Percentiles rank a stretch among this genome's conserved stretches.
Evolutionary conservation across 2,888 invertebrate genomes (phyloP).

Genomic region (Pyralis farinalis): DNA sequence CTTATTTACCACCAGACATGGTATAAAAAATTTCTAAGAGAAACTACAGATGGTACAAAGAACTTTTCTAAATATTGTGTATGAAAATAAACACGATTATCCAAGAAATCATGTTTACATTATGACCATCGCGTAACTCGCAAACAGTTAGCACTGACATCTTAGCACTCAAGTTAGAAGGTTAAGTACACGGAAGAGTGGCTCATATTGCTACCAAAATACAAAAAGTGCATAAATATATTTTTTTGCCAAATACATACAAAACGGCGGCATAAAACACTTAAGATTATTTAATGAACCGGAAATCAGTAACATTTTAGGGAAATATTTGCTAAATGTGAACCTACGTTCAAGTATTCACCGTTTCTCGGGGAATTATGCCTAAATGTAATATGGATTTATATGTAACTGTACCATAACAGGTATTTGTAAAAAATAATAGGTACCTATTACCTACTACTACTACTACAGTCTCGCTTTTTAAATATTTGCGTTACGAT

Average conservation of each 20-base stretch:
- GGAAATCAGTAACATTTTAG: neutral
- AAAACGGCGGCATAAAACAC: no score
- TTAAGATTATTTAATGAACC: no score
- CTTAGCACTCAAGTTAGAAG: conserved; percentile 32
- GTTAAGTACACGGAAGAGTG: conserved; percentile 45
- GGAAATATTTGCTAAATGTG: neutral
- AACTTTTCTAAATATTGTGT: neutral
- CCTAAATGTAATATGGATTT: no score
- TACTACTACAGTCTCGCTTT: no score
- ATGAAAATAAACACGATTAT: conserved; percentile 1
- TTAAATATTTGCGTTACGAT: no score
- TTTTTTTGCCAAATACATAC: neutral
- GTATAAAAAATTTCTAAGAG: no score
- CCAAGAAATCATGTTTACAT: conserved; percentile 16
- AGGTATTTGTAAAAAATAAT: no score
- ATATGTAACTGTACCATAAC: no score
- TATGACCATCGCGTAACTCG: conserved; percentile 19
- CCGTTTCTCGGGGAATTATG: no score
- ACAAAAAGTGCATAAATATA: conserved; percentile 9
- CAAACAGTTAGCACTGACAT: conserved; percentile 21
- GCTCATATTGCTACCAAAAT: conserved; percentile 19
- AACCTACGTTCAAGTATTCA: neutral
- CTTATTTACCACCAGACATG: no score
- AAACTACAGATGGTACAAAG: no score
- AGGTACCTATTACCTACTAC: no score